Evolutionary conservation across 2,888 invertebrate species (phyloP).

Genomic region (Monochamus alternatus): DNA sequence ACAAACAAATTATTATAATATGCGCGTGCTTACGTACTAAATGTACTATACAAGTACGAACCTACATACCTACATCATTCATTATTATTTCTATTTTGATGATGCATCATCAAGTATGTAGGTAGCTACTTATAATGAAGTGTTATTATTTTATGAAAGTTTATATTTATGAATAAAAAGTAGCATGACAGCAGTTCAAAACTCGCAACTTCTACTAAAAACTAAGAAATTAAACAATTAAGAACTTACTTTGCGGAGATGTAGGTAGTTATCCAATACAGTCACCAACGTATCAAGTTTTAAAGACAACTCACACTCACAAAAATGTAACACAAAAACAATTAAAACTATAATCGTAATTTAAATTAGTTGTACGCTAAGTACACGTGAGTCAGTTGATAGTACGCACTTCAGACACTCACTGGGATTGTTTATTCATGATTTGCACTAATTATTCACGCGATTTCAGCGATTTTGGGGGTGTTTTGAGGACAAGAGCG

Average conservation of each 20-base stretch:
- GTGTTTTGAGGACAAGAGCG: constrained; percentile 68
- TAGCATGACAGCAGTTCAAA: constrained; percentile 4
- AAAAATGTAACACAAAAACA: constrained; percentile 67
- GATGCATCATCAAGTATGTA: neutral
- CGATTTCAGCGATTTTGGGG: constrained; percentile 62
- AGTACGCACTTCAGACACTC: constrained; percentile 62
- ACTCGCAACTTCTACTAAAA: constrained; percentile 13
- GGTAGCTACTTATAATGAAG: neutral
- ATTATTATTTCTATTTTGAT: constrained; percentile 23
- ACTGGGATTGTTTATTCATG: constrained; percentile 55
- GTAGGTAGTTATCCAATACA: constrained; percentile 45
- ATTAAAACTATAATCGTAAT: constrained; percentile 59
- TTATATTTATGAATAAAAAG: constrained; percentile 10
- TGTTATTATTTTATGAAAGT: constrained; percentile 24
- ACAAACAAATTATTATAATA: constrained; percentile 11
- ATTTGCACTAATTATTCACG: constrained; percentile 60
- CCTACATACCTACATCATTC: neutral
- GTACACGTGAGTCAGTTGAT: constrained; percentile 65
- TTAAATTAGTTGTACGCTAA: constrained; percentile 55
- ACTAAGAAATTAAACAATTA: constrained; percentile 14
- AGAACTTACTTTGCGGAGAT: constrained; percentile 34
- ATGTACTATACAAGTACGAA: neutral
- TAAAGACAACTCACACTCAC: constrained; percentile 59
- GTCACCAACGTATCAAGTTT: constrained; percentile 38
- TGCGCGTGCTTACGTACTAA: constrained; percentile 22